Conservation (phyloP, 1,140 invertebrate genomes). For the Drosophila ambigua region DNA sequence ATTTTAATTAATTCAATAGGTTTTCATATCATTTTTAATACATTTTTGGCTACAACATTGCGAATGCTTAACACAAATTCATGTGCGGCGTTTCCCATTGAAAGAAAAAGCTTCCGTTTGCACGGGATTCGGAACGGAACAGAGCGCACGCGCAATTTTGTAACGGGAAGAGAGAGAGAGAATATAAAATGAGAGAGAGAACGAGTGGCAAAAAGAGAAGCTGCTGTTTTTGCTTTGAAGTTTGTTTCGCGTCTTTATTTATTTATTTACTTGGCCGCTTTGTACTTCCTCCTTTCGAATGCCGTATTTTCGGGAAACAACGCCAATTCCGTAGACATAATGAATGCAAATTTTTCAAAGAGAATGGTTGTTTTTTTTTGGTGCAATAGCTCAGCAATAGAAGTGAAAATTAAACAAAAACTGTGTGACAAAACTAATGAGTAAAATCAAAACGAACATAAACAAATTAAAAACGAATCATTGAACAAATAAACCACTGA, state of each 20-base stretch:
- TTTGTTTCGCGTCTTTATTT: constrained; percentile 77
- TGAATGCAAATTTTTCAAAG: neutral
- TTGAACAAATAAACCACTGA: constrained; percentile 30
- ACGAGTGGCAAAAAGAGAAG: constrained; percentile 4
- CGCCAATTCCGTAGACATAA: no score
- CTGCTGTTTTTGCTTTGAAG: constrained; percentile 69
- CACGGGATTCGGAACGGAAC: constrained; percentile 47
- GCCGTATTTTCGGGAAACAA: constrained; percentile 5
- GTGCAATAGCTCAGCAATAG: no score
- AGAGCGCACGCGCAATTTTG: constrained; percentile 47
- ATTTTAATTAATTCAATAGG: neutral
- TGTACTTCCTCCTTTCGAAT: constrained; percentile 18
- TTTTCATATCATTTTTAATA: neutral
- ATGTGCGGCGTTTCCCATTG: constrained; percentile 47
- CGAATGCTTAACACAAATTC: constrained; percentile 62
- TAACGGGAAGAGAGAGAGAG: neutral
- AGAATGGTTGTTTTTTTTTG: neutral
- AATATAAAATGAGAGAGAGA: constrained; percentile 13
- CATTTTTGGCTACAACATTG: constrained; percentile 18
- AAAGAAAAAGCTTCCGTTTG: constrained; percentile 39
- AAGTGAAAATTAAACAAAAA: constrained; percentile 30
- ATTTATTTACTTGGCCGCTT: constrained; percentile 67
- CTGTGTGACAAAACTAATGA: constrained; percentile 17
- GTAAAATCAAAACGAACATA: constrained; percentile 26
- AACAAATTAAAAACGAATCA: constrained; percentile 32